Percentiles rank a stretch among this genome's conserved stretches.
These are phyloP conservation scores for Napeogenes inachia DNA, from an alignment of 2,888 invertebrate species.

Conservation along the genomic window DNA sequence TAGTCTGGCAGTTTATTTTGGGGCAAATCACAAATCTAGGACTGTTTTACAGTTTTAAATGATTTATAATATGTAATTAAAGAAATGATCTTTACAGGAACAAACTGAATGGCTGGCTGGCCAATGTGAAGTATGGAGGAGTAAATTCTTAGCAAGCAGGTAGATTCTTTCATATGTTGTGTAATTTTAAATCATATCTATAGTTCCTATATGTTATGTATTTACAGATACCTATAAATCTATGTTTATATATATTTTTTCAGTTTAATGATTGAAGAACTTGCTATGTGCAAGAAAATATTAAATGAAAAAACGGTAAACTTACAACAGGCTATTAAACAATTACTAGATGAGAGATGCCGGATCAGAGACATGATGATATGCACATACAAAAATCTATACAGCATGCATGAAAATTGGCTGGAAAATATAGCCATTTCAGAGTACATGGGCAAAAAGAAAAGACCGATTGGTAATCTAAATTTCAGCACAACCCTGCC, in stretches of 20 bases:
- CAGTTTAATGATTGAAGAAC: slow-evolving; percentile 94
- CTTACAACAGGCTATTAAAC: slow-evolving; percentile 82
- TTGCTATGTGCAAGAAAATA: slow-evolving; percentile 90
- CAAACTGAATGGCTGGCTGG: slow-evolving; percentile 95
- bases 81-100: slow-evolving; percentile 69
- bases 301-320: slow-evolving; percentile 83
- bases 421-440: slow-evolving; percentile 65
- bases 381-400: slow-evolving; percentile 80
- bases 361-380: slow-evolving; percentile 80
- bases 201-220: too few relatives aligned
- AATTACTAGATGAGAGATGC: slow-evolving; percentile 83
- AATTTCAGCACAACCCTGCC: slow-evolving; percentile 65
- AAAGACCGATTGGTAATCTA: slow-evolving; percentile 71
- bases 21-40: too few relatives aligned
- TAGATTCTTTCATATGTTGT: slow-evolving; percentile 42
- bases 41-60: background rate
- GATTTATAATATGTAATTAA: slow-evolving; percentile 5
- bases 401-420: slow-evolving; percentile 69
- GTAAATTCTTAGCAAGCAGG: slow-evolving; percentile 97
- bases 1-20: too few relatives aligned
- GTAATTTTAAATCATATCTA: too few relatives aligned
- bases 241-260: slow-evolving; percentile 32
- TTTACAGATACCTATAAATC: too few relatives aligned
- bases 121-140: slow-evolving; percentile 97
- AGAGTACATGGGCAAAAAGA: slow-evolving; percentile 58